phyloP scores from a whole-genome alignment of 1,140 invertebrate genomes.

The Nasonia giraulti region DNA sequence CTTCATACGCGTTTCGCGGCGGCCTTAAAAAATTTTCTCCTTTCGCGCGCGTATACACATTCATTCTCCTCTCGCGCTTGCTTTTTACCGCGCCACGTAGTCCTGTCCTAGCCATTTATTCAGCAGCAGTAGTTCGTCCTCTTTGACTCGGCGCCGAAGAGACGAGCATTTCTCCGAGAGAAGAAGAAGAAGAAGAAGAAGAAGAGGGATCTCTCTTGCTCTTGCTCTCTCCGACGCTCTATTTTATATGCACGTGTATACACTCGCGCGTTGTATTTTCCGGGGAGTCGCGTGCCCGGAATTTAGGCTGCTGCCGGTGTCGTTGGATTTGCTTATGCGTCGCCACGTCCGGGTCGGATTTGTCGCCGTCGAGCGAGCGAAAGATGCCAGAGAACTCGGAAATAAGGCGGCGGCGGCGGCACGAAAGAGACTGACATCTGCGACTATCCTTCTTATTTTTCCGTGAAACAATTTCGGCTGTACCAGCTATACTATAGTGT shows the following conservation, averaged over 20 bases:
- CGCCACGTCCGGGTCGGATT: constrained; percentile 69
- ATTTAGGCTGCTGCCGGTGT: constrained; percentile 55
- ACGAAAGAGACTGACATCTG: constrained; percentile 36
- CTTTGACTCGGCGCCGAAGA: constrained; percentile 40
- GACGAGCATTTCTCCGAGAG: constrained; percentile 53
- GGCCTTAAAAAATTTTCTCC: constrained; percentile 19
- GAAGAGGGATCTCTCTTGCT: background rate
- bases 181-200: background rate
- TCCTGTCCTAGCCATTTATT: constrained; percentile 49
- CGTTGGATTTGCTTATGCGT: constrained; percentile 70
- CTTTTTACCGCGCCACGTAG: constrained; percentile 4
- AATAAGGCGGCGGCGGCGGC: background rate
- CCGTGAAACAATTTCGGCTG: constrained; percentile 50
- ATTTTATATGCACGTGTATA: constrained; percentile 34
- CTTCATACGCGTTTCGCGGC: background rate
- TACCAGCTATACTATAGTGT: background rate
- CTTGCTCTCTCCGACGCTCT: background rate
- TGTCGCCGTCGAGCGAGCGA: constrained; percentile 67
- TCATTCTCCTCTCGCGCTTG: background rate
- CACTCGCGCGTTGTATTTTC: constrained; percentile 53
- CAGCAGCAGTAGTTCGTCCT: constrained; percentile 22
- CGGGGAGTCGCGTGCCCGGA: constrained; percentile 58
- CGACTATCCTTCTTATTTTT: constrained; percentile 33
- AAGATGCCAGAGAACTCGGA: background rate
- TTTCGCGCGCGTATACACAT: background rate